Evolutionary conservation across 2,888 invertebrate genomes (phyloP).

Genomic region (Axea sp.): DNA sequence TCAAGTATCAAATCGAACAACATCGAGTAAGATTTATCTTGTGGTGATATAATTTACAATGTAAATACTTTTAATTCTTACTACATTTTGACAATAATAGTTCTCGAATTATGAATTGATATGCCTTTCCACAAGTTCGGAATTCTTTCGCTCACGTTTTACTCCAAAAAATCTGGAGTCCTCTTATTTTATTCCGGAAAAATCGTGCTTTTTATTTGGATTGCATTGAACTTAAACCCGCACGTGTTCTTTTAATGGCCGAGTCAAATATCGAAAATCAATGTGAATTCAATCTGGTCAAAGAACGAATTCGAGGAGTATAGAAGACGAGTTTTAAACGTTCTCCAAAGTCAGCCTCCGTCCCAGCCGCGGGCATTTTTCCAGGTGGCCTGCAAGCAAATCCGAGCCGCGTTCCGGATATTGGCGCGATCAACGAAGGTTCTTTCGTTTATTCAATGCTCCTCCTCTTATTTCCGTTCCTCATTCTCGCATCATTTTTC

Average conservation of each 20-base stretch:
- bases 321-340: constrained; percentile 51
- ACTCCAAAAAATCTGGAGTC: too few relatives aligned
- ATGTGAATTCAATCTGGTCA: constrained; percentile 58
- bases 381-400: constrained; percentile 54
- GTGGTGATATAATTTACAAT: too few relatives aligned
- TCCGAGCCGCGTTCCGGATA: constrained; percentile 47
- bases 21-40: too few relatives aligned
- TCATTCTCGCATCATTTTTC: constrained; percentile 27
- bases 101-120: too few relatives aligned
- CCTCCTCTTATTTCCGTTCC: constrained; percentile 9
- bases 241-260: constrained; percentile 54
- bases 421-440: constrained; percentile 49
- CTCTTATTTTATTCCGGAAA: constrained; percentile 11
- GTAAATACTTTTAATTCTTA: too few relatives aligned
- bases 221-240: constrained; percentile 48
- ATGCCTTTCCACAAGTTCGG: too few relatives aligned
- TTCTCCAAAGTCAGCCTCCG: constrained; percentile 39
- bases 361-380: constrained; percentile 49
- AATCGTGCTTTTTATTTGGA: constrained; percentile 31
- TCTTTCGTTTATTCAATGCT: constrained; percentile 48
- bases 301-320: constrained; percentile 40
- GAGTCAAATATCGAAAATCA: constrained; percentile 52
- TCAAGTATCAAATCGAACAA: background rate
- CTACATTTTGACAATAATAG: too few relatives aligned
- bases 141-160: too few relatives aligned